Base-by-base conservation (phyloP, 2,113 vertebrate species). In the Mionectes macconnelli region DNA sequence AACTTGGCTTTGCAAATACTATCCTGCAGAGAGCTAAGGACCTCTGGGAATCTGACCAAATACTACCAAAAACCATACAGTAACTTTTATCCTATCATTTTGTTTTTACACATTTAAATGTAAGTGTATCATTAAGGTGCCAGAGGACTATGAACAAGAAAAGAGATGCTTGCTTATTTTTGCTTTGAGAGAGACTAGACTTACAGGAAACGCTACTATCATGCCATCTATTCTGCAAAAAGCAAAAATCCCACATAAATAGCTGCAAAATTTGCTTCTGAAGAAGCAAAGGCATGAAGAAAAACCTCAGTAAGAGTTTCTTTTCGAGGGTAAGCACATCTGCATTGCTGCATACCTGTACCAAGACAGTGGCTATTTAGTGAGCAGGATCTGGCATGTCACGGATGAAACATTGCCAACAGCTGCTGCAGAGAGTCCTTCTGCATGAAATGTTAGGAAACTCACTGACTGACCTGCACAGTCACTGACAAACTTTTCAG, bases 41-140 rank as follows among this genome's bases (percentile, higher is more conserved):
- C 12, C 12, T 70, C n/a, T 39, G n/a, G 76, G 19, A 47, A 75
- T 53, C 42, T 67, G 23, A 42, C 5, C 13, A 87, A 76, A 68
- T 10, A 4, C 20, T 40, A 52, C 24, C 4, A 45, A 52, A 60
- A 4, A 1, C 1, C 0, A 31, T 7, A 75, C 0, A 53, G n/a
- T 6, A 45, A 23, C 6, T 33, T 27, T 42, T 27, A 10, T 44
- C 12, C 77, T 44, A 21, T 7, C 1, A 1, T 4, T 25, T 39
- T 27, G 11, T 25, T 60, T 45, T 52, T 14, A 45, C 9, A 50
- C 7, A 27, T 35, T 7, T 44, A 76, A 69, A 31, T 6, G 16
- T 39, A 31, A 42, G 8, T 5, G 8, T 39, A 77, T 50, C 13
- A 85, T 63, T 45, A 40, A 56, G n/a, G 52, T 62, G 30, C 28